Percentiles rank a stretch among this genome's conserved stretches.
Evolutionary conservation across 2,113 vertebrate species (phyloP).

Genomic region (Candoia aspera): DNA sequence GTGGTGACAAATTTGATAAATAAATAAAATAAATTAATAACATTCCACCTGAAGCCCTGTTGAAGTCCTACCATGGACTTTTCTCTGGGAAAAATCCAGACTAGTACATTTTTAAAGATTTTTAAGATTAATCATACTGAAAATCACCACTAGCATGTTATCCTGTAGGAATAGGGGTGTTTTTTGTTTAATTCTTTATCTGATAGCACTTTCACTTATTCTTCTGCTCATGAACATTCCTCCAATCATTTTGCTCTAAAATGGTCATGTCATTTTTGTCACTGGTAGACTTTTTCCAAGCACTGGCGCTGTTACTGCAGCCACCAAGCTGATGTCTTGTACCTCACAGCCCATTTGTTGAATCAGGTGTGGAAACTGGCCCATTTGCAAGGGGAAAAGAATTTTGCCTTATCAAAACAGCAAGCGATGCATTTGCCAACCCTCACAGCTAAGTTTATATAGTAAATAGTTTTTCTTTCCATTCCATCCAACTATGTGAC

Average conservation of each 20-base stretch:
- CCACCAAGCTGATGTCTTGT: neutral
- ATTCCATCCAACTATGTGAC: constrained; percentile 21
- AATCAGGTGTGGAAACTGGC: constrained; percentile 21
- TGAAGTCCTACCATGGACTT: neutral
- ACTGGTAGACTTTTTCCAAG: neutral
- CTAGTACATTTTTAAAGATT: neutral
- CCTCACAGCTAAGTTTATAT: constrained; percentile 4
- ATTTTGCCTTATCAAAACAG: neutral
- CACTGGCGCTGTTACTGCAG: neutral
- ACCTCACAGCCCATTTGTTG: neutral
- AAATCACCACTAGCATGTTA: neutral
- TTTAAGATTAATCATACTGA: neutral
- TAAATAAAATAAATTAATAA: no score
- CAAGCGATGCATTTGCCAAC: neutral
- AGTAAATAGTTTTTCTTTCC: constrained; percentile 9
- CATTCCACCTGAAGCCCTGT: neutral
- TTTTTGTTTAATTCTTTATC: neutral
- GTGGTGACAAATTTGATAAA: no score
- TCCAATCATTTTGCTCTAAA: neutral
- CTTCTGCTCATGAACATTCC: neutral
- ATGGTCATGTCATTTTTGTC: neutral
- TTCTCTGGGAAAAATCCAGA: neutral
- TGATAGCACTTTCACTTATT: neutral
- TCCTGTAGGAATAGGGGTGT: neutral
- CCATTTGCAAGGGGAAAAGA: neutral